Percentiles rank a stretch among this genome's conserved stretches.
Conservation (phyloP, 2,797 vertebrate genomes). For the Diplodus puntazzo region DNA sequence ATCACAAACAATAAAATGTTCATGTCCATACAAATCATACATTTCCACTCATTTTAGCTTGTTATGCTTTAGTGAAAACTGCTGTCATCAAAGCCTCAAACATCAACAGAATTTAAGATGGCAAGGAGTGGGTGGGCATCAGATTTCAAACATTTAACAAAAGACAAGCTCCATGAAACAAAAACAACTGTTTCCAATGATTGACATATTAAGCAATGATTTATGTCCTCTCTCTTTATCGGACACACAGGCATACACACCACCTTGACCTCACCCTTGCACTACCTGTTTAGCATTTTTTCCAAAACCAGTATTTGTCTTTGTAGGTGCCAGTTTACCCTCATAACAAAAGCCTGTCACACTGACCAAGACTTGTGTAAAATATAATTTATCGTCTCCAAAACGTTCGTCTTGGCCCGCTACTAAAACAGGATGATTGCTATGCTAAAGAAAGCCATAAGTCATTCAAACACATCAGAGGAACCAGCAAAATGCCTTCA, state of each 20-base stretch:
- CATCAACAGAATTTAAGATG: conserved; percentile 4
- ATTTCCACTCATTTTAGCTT: neutral
- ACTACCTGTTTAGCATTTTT: conserved; percentile 9
- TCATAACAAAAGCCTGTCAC: conserved; percentile 39
- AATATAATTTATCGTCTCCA: conserved; percentile 20
- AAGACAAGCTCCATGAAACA: conserved; percentile 16
- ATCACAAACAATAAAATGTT: neutral
- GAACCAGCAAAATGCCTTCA: conserved; percentile 15
- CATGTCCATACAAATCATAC: neutral
- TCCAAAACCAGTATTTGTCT: conserved; percentile 37
- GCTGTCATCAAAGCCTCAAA: neutral
- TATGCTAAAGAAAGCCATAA: neutral
- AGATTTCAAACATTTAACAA: conserved; percentile 2
- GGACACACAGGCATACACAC: neutral
- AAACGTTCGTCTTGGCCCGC: conserved; percentile 29
- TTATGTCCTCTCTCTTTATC: conserved; percentile 2
- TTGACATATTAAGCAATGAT: conserved; percentile 2
- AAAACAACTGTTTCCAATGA: conserved; percentile 38
- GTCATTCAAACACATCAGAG: conserved; percentile 24
- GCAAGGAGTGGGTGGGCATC: neutral
- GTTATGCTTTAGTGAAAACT: neutral
- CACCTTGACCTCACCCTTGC: conserved; percentile 32
- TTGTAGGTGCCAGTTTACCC: conserved; percentile 36
- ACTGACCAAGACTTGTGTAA: conserved; percentile 8
- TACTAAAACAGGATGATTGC: conserved; percentile 1